Percentiles rank a stretch among this genome's conserved stretches.
These are phyloP conservation scores for Aphyosemion australe DNA, from an alignment of 2,113 vertebrate genomes.

Conservation along the genomic window DNA sequence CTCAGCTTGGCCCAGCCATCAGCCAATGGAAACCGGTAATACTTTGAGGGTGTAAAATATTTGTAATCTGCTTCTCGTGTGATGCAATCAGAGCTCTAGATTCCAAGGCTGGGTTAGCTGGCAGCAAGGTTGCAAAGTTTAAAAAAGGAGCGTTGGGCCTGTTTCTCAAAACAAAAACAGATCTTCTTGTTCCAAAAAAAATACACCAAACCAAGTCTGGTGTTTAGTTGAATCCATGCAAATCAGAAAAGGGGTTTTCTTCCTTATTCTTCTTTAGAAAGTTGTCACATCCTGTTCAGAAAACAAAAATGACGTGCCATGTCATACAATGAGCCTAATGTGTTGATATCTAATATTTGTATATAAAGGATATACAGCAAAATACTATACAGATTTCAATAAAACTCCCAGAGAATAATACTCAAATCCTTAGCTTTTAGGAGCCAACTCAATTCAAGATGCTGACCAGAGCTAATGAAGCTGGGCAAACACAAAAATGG, in stretches of 20 bases:
- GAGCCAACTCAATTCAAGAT: no score
- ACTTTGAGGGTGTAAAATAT: slow-evolving; percentile 71
- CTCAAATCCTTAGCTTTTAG: no score
- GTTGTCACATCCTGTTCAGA: slow-evolving; percentile 12
- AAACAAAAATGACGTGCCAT: slow-evolving; percentile 7
- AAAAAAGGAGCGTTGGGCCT: slow-evolving; percentile 19
- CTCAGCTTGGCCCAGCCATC: slow-evolving; percentile 52
- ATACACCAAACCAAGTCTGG: slow-evolving; percentile 15
- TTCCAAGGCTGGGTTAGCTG: slow-evolving; percentile 8
- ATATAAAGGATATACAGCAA: no score
- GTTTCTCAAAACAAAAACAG: slow-evolving; percentile 28
- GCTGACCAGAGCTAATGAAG: no score
- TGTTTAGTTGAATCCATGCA: slow-evolving; percentile 27
- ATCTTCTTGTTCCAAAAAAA: slow-evolving; percentile 3
- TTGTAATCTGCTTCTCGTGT: slow-evolving; percentile 62
- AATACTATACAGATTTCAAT: no score
- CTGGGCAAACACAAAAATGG: no score
- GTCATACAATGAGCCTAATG: not conserved
- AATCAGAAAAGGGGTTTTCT: slow-evolving; percentile 43
- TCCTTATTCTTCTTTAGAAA: slow-evolving; percentile 31
- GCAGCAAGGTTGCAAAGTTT: slow-evolving; percentile 31
- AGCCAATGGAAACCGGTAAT: slow-evolving; percentile 56
- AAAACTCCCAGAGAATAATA: no score
- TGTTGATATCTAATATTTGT: slow-evolving; percentile 4
- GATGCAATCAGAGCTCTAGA: slow-evolving; percentile 63